A percentile compares a stretch with the other conserved stretches of the same genome.
Evolutionary conservation across 2,888 invertebrate species (phyloP).

Genomic region (Hipparchia semele): DNA sequence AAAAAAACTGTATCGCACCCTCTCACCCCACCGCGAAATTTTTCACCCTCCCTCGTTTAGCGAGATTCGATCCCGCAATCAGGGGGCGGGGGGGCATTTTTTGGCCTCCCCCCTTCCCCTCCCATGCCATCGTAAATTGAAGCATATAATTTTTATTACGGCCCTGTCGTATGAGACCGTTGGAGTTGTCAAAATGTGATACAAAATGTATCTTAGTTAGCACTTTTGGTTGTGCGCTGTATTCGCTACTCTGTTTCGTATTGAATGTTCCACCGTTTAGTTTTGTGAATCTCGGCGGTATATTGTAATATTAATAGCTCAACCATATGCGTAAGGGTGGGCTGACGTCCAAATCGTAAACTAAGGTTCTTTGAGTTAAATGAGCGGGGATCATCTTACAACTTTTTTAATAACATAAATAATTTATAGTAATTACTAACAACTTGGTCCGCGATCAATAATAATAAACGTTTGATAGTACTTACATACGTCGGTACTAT

Average conservation of each 20-base stretch:
- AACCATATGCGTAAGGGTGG: not conserved
- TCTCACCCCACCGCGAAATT: conserved; percentile 61
- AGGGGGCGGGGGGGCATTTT: conserved; percentile 72
- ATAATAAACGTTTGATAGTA: too few relatives aligned
- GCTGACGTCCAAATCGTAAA: too few relatives aligned
- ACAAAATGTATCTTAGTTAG: conserved; percentile 39
- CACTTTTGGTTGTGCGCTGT: conserved; percentile 23
- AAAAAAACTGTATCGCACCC: conserved; percentile 74
- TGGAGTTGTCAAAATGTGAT: conserved; percentile 51
- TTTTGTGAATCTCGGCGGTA: not conserved
- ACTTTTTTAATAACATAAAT: too few relatives aligned
- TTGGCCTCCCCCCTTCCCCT: conserved; percentile 58
- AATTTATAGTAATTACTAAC: too few relatives aligned
- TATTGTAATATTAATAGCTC: not conserved
- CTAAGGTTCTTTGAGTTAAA: too few relatives aligned
- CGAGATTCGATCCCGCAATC: conserved; percentile 82
- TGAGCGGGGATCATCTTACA: too few relatives aligned
- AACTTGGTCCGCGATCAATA: too few relatives aligned
- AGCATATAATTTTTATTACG: conserved; percentile 84
- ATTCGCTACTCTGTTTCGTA: not conserved
- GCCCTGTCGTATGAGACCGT: conserved; percentile 72
- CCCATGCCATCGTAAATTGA: conserved; percentile 77
- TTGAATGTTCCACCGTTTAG: not conserved
- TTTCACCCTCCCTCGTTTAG: conserved; percentile 72
- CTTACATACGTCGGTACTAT: too few relatives aligned